Evolutionary conservation across 2,888 invertebrate species (phyloP), one percentile per base, ranked within the genome.

Genomic region (Polietes domitor): DNA sequence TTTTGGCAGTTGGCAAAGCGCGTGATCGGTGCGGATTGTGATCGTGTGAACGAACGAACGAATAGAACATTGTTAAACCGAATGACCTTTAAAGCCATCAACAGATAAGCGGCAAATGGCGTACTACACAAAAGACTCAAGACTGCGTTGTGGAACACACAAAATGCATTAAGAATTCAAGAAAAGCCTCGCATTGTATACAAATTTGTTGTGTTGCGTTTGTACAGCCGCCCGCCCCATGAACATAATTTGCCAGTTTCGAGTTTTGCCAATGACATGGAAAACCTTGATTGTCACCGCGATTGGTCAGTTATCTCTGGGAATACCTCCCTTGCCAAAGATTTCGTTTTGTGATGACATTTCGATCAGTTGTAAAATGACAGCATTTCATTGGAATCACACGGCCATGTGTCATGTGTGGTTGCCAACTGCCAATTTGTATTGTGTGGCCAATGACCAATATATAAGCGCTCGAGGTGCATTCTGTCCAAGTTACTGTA

Each of bases 71-170:
- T 70, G 47, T 63, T 28, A 32, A 71, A 26, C 9, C 26, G 47
- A n/a, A 26, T 73, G 73, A 61, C 73, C 73, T 73, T 73, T 73
- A 6, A 58, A 26, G 73, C 19, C 73, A 73, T 73, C 73, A n/a
- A 26, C 24, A 58, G 58, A 73, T 73, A 73, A 70, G 70, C 47
- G n/a, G 24, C 21, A 19, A 50, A 12, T 12, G 3, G 47, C 15
- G n/a, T 47, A n/a, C n/a, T n/a, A 47, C 37, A 37, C 37, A 12
- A 47, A 47, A 24, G 24, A 58, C 10, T 9, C 12, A 21, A 19
- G 47, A 47, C 7, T 9, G 26, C n/a, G 32, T 28, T 41, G n/a
- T 17, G 68, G 5, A 68, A 70, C 70, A 70, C 43, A 70, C 2
- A 50, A 70, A 70, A 47, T 50, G 70, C 70, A 70, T 70, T 70